phyloP scores from a whole-genome alignment of 2,113 vertebrate genomes.

The Megaceryle maxima region DNA sequence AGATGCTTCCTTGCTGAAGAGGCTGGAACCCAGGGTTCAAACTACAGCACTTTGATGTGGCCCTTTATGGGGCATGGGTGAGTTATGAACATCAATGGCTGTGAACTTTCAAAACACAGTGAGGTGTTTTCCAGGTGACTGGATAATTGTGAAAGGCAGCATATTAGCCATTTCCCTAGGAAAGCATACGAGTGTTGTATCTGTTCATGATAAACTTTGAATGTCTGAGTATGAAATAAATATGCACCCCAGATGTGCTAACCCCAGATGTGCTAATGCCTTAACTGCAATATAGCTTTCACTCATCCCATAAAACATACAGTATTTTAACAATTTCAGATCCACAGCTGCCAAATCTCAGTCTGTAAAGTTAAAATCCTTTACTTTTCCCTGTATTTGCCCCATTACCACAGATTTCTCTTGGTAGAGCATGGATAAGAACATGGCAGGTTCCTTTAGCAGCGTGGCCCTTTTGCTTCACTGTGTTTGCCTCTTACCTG shows the following conservation, averaged over 20 bases:
- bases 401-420: not conserved
- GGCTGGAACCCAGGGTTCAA: not conserved
- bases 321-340: not conserved
- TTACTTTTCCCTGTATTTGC: not conserved
- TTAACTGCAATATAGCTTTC: not conserved
- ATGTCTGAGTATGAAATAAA: not conserved
- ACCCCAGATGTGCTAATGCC: not conserved
- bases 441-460: not conserved
- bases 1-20: not conserved
- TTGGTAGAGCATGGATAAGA: not conserved
- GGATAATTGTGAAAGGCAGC: not conserved
- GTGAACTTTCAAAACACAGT: not conserved
- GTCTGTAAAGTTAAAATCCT: not conserved
- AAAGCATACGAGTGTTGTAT: not conserved
- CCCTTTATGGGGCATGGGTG: fast-evolving
- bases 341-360: not conserved
- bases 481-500: not conserved
- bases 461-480: not conserved
- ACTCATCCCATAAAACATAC: not conserved
- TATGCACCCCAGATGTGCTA: not conserved
- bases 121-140: not conserved
- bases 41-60: not conserved
- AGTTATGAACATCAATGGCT: not conserved
- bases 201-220: not conserved
- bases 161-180: not conserved